These are phyloP conservation scores for Geopemphigus sp. DNA, from an alignment of 1,140 invertebrate species.

Conservation along the genomic window DNA sequence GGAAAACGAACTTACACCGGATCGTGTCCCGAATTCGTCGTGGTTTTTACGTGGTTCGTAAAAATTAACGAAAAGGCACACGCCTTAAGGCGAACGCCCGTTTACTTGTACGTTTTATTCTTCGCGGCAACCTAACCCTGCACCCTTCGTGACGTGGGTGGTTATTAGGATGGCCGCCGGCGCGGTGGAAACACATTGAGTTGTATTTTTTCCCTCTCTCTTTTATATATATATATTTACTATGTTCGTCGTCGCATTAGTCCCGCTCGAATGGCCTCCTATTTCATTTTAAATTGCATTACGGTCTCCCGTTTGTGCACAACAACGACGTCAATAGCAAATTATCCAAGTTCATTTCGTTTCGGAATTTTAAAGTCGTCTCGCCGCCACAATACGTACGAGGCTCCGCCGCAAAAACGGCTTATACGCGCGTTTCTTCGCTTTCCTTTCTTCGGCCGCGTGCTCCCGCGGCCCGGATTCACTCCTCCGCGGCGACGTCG, in stretches of 20 bases:
- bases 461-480: no score
- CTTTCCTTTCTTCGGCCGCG: no score
- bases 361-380: constrained; percentile 5
- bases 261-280: constrained; percentile 28
- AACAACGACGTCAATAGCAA: constrained; percentile 22
- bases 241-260: constrained; percentile 41
- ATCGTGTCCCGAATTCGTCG: not conserved
- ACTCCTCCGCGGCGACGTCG: no score
- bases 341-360: constrained; percentile 47
- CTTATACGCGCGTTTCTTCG: not conserved
- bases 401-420: not conserved
- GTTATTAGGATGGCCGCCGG: not conserved
- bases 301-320: constrained; percentile 20
- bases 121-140: not conserved
- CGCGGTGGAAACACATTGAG: constrained; percentile 30
- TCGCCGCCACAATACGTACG: not conserved
- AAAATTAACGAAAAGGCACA: constrained; percentile 10
- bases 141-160: not conserved
- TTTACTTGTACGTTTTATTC: constrained; percentile 14
- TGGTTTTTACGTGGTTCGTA: not conserved
- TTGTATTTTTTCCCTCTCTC: not conserved
- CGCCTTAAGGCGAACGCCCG: not conserved
- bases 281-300: constrained; percentile 49
- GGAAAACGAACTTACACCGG: no score
- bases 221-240: not conserved